phyloP scores from a whole-genome alignment of 30 jellyfish, hydroid and myxozoan genomes.

The Aurelia sp. region DNA sequence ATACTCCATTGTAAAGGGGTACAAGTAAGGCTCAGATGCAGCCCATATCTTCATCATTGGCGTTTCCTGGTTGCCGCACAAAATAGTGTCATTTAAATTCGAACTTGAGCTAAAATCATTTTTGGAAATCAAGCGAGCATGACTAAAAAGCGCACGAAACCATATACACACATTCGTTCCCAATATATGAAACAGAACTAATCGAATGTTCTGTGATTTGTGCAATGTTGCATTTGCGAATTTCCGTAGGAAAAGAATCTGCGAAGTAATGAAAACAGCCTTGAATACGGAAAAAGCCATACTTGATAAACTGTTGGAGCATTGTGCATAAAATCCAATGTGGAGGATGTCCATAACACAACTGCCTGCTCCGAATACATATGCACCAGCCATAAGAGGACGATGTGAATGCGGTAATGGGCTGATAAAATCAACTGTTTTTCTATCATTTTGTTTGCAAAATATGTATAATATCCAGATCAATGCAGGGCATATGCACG shows the following conservation, averaged over 20 bases:
- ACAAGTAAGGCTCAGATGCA: conserved; percentile 89
- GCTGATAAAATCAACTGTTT: conserved; percentile 94
- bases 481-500: conserved; percentile 95
- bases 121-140: conserved; percentile 67
- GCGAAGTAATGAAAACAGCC: conserved; percentile 80
- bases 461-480: conserved; percentile 88
- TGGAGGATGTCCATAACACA: conserved; percentile 92
- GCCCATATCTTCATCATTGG: conserved; percentile 93
- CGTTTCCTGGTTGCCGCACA: conserved; percentile 56
- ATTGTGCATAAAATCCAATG: conserved; percentile 81
- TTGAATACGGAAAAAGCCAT: conserved; percentile 86
- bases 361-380: conserved; percentile 98
- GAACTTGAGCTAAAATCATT: background rate
- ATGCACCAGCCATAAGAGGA: conserved; percentile 97
- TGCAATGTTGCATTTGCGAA: conserved; percentile 94
- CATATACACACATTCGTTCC: conserved; percentile 95
- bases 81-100: conserved; percentile 26
- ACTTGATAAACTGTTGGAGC: conserved; percentile 76
- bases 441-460: conserved; percentile 94
- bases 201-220: conserved; percentile 91
- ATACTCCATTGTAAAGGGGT: conserved; percentile 97
- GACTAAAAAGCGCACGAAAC: conserved; percentile 97
- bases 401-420: conserved; percentile 93
- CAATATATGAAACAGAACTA: conserved; percentile 90
- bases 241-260: conserved; percentile 83